Evolutionary conservation across 2,888 invertebrate species (phyloP).

Genomic region (Diadromus collaris): DNA sequence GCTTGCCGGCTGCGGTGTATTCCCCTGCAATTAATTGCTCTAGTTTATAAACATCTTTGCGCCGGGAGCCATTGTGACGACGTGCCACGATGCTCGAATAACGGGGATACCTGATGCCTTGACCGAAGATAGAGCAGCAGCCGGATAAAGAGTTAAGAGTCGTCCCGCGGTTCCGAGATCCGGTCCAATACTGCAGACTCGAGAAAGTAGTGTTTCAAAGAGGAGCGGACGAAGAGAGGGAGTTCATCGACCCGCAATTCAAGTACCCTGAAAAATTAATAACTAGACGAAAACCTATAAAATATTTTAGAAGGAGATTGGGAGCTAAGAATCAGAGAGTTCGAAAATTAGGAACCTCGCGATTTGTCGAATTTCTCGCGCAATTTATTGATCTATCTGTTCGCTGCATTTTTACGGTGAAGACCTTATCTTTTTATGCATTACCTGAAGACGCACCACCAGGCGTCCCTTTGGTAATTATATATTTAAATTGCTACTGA

Average conservation of each 20-base stretch:
- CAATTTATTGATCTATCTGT: no score
- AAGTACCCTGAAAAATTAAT: not conserved
- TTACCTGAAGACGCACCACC: not conserved
- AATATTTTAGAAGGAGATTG: not conserved
- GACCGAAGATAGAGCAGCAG: not conserved
- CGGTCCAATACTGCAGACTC: not conserved
- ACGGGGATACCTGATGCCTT: conserved; percentile 62
- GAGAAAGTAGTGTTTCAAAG: not conserved
- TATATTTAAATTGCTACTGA: no score
- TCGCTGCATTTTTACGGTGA: no score
- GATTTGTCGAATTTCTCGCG: no score
- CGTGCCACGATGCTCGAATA: conserved; percentile 60
- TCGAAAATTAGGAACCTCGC: no score
- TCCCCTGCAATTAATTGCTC: conserved; percentile 75
- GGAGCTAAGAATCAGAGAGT: not conserved
- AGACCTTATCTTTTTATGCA: not conserved
- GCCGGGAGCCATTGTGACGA: conserved; percentile 64
- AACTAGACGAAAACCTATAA: not conserved
- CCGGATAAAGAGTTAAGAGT: not conserved
- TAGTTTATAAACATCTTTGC: conserved; percentile 75
- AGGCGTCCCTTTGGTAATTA: no score
- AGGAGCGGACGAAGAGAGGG: not conserved
- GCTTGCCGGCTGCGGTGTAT: conserved; percentile 7
- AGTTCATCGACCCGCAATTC: not conserved
- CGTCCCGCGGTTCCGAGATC: not conserved